Evolutionary conservation across 2,113 vertebrate species (phyloP).

Genomic region (Syrmaticus mikado): DNA sequence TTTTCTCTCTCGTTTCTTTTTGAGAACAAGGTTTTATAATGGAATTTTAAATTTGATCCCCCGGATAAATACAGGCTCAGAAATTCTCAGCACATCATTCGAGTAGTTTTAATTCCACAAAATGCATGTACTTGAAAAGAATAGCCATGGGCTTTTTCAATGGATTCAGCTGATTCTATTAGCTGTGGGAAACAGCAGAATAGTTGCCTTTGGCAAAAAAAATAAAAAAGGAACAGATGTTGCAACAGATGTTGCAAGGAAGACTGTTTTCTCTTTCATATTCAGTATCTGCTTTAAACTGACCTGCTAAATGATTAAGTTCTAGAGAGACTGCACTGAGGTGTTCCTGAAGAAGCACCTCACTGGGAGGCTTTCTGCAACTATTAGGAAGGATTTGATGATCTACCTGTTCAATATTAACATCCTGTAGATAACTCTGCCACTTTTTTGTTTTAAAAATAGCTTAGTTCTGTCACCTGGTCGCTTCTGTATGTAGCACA

Average conservation of each 20-base stretch:
- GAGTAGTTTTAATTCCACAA: neutral
- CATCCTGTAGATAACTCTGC: neutral
- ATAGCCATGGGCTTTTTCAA: neutral
- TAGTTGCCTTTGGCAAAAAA: neutral
- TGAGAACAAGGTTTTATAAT: neutral
- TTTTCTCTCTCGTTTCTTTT: neutral
- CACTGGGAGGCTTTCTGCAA: neutral
- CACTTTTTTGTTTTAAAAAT: neutral
- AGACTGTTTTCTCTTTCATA: conserved; percentile 43
- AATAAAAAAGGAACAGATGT: neutral
- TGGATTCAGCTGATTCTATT: neutral
- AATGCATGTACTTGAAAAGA: neutral
- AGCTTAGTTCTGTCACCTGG: neutral
- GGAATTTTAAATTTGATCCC: neutral
- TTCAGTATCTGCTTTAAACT: conserved; percentile 37
- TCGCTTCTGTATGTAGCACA: accelerated
- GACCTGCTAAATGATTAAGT: conserved; percentile 39
- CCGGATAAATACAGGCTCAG: neutral
- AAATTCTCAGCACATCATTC: neutral
- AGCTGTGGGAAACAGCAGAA: neutral
- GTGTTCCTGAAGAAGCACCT: conserved; percentile 29
- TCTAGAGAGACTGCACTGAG: neutral
- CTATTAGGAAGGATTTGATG: conserved; percentile 35
- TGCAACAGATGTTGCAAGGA: neutral
- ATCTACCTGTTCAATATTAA: neutral